A percentile compares a stretch with the other conserved stretches of the same genome.
phyloP scores from a whole-genome alignment of 2,113 vertebrate genomes.

The Zosterops lateralis region DNA sequence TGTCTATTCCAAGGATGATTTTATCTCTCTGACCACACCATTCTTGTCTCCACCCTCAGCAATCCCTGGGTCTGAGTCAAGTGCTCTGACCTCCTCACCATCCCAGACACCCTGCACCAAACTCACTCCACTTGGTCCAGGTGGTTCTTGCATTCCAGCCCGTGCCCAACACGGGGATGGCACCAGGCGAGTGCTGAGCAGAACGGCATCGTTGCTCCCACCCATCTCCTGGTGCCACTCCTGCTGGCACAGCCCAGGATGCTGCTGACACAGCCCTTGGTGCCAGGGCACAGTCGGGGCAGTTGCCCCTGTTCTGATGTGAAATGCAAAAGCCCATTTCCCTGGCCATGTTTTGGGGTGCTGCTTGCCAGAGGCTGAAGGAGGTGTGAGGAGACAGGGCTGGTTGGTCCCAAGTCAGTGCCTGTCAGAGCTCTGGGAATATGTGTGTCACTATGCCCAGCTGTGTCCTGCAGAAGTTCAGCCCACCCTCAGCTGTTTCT shows the following conservation, averaged over 20 bases:
- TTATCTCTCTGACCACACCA: not conserved
- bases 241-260: not conserved
- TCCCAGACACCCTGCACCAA: not conserved
- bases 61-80: not conserved
- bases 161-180: too few species aligned
- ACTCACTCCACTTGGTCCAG: too few species aligned
- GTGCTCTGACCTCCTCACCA: not conserved
- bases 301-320: not conserved
- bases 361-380: not conserved
- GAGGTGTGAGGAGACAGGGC: not conserved
- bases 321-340: not conserved
- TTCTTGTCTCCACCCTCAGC: not conserved
- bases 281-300: too few species aligned
- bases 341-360: not conserved
- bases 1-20: not conserved
- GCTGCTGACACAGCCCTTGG: not conserved
- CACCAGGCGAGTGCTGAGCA: not conserved
- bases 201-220: rapidly evolving
- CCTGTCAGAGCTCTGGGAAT: not conserved
- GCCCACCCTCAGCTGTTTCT: not conserved
- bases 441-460: rapidly evolving
- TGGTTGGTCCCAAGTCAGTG: not conserved
- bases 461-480: not conserved
- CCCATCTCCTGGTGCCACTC: not conserved
- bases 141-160: not conserved